Conservation (phyloP, 2,797 vertebrate species). For the Acrocephalus scirpaceus region DNA sequence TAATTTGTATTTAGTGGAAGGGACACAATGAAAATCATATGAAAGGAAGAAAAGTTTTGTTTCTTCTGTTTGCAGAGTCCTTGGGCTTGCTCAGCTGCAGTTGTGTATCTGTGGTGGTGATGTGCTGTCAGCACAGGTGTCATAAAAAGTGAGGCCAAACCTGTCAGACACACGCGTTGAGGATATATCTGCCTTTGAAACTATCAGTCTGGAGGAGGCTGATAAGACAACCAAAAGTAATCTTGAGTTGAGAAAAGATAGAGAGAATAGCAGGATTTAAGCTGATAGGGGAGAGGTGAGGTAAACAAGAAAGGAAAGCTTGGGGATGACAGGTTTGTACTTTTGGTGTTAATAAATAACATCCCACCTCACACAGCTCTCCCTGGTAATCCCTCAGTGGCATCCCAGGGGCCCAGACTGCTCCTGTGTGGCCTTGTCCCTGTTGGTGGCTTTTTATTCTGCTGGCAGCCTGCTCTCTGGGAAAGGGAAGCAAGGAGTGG, state of each 20-base stretch:
- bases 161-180: background rate
- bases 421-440: background rate
- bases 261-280: constrained; percentile 48
- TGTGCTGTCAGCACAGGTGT: background rate
- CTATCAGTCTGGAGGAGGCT: constrained; percentile 53
- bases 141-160: constrained; percentile 13
- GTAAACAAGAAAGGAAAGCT: constrained; percentile 10
- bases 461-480: background rate
- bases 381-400: background rate
- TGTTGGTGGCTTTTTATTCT: background rate
- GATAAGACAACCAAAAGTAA: constrained; percentile 55
- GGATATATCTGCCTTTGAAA: constrained; percentile 46
- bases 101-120: background rate
- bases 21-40: background rate
- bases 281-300: constrained; percentile 27
- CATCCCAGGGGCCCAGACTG: background rate
- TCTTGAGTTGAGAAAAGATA: constrained; percentile 38
- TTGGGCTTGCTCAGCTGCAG: background rate
- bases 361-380: background rate
- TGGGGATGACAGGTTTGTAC: constrained; percentile 1
- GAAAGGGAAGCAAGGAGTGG: background rate
- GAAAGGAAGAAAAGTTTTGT: background rate
- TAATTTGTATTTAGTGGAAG: background rate
- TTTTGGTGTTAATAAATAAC: constrained; percentile 11
- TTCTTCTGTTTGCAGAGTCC: background rate